Evolutionary conservation across 2,797 vertebrate genomes (phyloP), one percentile per base, ranked within the genome.

Genomic region (Labroides dimidiatus): DNA sequence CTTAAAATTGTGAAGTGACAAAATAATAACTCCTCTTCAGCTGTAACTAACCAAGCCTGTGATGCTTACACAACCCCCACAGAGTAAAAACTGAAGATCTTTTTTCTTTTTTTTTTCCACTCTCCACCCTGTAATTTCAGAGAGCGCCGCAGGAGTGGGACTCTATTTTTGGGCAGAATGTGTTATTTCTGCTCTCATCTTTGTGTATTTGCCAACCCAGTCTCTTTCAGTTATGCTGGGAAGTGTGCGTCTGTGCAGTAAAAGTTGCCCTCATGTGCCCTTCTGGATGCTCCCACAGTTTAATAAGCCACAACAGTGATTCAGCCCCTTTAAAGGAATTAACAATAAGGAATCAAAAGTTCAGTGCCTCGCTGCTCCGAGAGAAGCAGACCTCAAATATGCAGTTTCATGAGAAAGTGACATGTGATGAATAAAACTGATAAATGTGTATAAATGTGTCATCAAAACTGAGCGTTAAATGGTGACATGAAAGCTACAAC

Each of bases 131-230:
- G 74, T 91, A 92, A 92, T 92, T 85, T 85, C 59, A 84, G 75
- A 71, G 81, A 58, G 69, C 84, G 81, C 85, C 87, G 3, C 87
- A 90, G 57, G 68, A 89, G 77, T 68, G 57, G 64, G 65, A 68
- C 72, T 74, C 86, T 87, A 90, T 85, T 90, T 91, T 87, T 91
- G 87, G 85, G 68, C 15, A 17, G 21, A 37, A 60, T 75, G 77
- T 86, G 85, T 88, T 92, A 92, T 92, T 93, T 93, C 90, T 87
- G 89, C 82, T 77, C 77, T 81, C 77, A 85, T 85, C 81, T 90
- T 90, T 87, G 84, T 80, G 76, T 80, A 87, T 88, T 90, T 86
- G 84, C 84, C 88, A 91, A 64, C 74, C 39, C 14, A 5, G 64
- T 72, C 69, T 74, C 82, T 81, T 82, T 75, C 30, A 45, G 74